phyloP scores from a whole-genome alignment of 2,797 vertebrate species.

The Phataginus tetradactyla region DNA sequence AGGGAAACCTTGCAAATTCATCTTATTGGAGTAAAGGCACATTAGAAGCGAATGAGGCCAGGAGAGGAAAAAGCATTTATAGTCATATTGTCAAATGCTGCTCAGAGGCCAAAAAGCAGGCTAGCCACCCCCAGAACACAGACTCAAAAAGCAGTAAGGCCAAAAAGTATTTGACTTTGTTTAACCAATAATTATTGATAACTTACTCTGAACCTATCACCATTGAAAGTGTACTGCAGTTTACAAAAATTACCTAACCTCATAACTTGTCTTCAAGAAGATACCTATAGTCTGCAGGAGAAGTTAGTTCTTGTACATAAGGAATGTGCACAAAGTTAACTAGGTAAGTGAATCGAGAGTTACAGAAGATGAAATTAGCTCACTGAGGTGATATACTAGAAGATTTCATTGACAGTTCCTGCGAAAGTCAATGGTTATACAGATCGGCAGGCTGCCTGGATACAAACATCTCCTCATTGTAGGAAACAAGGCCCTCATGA shows the following conservation, averaged over 20 bases:
- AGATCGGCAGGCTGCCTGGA: neutral
- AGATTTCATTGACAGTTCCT: neutral
- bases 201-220: neutral
- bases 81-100: neutral
- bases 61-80: neutral
- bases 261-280: neutral
- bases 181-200: neutral
- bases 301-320: neutral
- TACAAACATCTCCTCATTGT: neutral
- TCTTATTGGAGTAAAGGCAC: neutral
- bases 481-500: neutral
- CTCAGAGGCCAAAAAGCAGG: neutral
- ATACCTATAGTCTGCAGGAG: neutral
- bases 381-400: neutral
- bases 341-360: neutral
- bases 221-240: neutral
- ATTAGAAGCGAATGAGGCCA: neutral
- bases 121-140: neutral
- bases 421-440: neutral
- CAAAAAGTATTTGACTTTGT: neutral
- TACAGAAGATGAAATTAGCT: neutral
- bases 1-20: neutral
- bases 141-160: neutral
- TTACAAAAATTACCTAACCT: neutral
- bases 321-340: neutral